A percentile compares a stretch with the other conserved stretches of the same genome.
Evolutionary conservation across 2,888 invertebrate genomes (phyloP).

Genomic region (Coecobrya sp.): DNA sequence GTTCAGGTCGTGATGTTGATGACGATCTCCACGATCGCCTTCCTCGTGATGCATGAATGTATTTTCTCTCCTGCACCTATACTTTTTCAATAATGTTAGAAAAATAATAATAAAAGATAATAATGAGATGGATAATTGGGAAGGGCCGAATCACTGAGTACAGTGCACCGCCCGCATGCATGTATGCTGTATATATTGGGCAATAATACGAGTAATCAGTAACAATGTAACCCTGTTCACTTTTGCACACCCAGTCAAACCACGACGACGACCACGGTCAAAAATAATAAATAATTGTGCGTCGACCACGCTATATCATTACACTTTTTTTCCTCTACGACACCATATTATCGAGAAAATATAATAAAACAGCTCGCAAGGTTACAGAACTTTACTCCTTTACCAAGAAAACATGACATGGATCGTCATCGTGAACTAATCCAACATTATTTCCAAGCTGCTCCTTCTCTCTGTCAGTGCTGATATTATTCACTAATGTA

Average conservation of each 20-base stretch:
- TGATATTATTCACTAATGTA: background rate
- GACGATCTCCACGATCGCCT: background rate
- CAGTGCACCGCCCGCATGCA: constrained; percentile 10
- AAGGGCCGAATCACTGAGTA: constrained; percentile 65
- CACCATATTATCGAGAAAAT: background rate
- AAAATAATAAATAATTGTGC: constrained; percentile 32
- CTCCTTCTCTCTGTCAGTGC: background rate
- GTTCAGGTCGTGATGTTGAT: constrained; percentile 28
- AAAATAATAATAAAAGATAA: background rate
- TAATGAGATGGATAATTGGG: constrained; percentile 21
- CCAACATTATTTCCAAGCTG: background rate
- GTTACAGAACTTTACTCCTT: background rate
- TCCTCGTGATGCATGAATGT: constrained; percentile 48
- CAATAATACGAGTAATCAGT: background rate
- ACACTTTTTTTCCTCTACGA: background rate
- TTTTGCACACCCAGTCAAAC: constrained; percentile 10
- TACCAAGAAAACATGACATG: background rate
- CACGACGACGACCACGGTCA: constrained; percentile 5
- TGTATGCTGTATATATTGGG: background rate
- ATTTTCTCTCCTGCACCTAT: constrained; percentile 21
- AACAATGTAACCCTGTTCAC: background rate
- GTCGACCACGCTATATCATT: background rate
- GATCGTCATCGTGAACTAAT: constrained; percentile 5
- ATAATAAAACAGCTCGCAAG: background rate
- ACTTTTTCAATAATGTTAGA: background rate